Percentiles rank a stretch among this genome's conserved stretches.
phyloP scores from a whole-genome alignment of 1,140 invertebrate genomes.

The Panagrolaimus sp. region DNA sequence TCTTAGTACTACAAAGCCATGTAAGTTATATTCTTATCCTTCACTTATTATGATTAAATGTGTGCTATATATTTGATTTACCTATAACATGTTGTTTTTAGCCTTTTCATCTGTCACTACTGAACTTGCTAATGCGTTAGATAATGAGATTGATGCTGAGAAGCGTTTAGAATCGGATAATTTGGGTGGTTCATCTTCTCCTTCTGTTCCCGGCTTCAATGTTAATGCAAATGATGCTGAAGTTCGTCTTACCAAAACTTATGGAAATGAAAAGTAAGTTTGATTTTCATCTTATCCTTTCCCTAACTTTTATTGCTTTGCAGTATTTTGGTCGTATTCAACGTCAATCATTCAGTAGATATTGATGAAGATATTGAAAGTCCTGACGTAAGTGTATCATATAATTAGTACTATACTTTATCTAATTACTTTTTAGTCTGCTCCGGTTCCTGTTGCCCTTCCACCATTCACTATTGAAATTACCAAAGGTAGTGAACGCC shows the following conservation, averaged over 20 bases:
- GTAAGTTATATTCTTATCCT: too few relatives aligned
- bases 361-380: constrained; percentile 50
- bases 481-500: constrained; percentile 50
- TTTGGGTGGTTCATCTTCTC: constrained; percentile 46
- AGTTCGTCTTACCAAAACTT: constrained; percentile 53
- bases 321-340: constrained; percentile 56
- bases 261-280: constrained; percentile 51
- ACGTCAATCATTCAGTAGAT: constrained; percentile 57
- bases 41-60: too few relatives aligned
- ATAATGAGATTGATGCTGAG: constrained; percentile 55
- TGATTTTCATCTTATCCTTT: not conserved
- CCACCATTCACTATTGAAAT: constrained; percentile 52
- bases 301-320: constrained; percentile 16
- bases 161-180: constrained; percentile 52
- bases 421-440: constrained; percentile 18
- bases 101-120: constrained; percentile 29
- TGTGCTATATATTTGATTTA: not conserved
- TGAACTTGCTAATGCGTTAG: constrained; percentile 47
- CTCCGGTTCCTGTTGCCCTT: constrained; percentile 42
- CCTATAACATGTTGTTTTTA: constrained; percentile 11
- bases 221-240: constrained; percentile 54
- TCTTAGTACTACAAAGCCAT: too few relatives aligned
- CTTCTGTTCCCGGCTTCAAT: constrained; percentile 50
- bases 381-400: constrained; percentile 20
- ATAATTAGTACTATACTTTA: not conserved